These are phyloP conservation scores for Platyscapa corneri DNA, from an alignment of 1,140 invertebrate species.

Conservation along the genomic window DNA sequence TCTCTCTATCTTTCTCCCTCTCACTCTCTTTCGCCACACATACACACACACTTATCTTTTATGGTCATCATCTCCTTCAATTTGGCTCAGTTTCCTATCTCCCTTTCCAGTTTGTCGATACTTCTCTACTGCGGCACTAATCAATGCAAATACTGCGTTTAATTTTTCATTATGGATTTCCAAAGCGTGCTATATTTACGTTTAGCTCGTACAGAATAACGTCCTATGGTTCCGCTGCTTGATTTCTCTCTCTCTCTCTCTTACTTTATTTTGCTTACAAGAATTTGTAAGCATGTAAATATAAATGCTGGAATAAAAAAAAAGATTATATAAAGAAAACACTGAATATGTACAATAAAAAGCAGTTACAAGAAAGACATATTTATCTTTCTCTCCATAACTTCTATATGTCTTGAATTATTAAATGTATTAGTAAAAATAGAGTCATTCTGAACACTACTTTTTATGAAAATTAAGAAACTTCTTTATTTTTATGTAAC, in stretches of 20 bases:
- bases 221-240: not conserved
- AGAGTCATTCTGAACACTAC: not conserved
- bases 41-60: too few relatives aligned
- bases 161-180: slow-evolving; percentile 18
- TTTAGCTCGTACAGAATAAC: not conserved
- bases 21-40: too few relatives aligned
- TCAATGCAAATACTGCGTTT: slow-evolving; percentile 29
- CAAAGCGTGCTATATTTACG: not conserved
- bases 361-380: not conserved
- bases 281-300: not conserved
- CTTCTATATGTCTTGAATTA: slow-evolving; percentile 1
- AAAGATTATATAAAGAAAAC: not conserved
- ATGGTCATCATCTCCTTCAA: not conserved
- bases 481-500: not conserved
- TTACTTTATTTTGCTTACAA: not conserved
- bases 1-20: not conserved
- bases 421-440: not conserved
- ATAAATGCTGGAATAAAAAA: not conserved
- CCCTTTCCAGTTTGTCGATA: not conserved
- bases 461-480: not conserved
- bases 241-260: slow-evolving; percentile 1
- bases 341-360: not conserved
- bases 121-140: slow-evolving; percentile 17
- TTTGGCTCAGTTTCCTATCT: not conserved
- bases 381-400: not conserved